Evolutionary conservation across 2,113 vertebrate species (phyloP).

Genomic region (Rostratula benghalensis): DNA sequence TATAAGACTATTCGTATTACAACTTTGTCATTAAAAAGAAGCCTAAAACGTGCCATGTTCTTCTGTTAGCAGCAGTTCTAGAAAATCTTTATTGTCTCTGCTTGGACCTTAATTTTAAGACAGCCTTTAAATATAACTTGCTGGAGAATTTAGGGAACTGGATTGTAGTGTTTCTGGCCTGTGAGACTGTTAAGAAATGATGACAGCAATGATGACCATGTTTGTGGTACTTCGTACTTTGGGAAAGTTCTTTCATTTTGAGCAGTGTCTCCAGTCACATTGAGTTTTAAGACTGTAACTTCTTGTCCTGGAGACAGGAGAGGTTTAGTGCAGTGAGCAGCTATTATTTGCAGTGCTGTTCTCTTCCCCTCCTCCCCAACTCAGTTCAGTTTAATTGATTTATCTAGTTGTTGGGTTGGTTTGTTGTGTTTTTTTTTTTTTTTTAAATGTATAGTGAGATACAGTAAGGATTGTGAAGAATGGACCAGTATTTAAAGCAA

Average conservation of each 20-base stretch:
- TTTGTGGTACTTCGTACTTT: neutral
- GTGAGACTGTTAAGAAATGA: neutral
- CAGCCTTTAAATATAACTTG: rapidly evolving
- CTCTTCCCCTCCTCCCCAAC: neutral
- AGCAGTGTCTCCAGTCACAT: neutral
- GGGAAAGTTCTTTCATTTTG: neutral
- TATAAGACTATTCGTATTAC: neutral
- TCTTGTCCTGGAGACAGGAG: neutral
- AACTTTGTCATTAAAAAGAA: neutral
- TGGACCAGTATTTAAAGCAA: neutral
- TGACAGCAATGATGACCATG: neutral
- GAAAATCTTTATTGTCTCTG: neutral
- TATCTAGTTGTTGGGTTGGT: too few relatives aligned
- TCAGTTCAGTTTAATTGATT: neutral
- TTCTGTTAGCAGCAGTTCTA: neutral
- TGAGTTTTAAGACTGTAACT: neutral
- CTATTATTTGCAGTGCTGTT: neutral
- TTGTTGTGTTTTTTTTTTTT: too few relatives aligned
- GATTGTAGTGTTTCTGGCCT: neutral
- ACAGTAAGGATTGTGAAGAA: neutral
- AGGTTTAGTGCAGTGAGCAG: neutral
- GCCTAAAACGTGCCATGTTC: neutral
- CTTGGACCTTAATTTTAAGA: neutral
- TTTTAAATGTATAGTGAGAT: neutral
- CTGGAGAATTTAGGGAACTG: neutral